Base-by-base conservation (phyloP, 2,888 invertebrate genomes). In the Neoascia interrupta region DNA sequence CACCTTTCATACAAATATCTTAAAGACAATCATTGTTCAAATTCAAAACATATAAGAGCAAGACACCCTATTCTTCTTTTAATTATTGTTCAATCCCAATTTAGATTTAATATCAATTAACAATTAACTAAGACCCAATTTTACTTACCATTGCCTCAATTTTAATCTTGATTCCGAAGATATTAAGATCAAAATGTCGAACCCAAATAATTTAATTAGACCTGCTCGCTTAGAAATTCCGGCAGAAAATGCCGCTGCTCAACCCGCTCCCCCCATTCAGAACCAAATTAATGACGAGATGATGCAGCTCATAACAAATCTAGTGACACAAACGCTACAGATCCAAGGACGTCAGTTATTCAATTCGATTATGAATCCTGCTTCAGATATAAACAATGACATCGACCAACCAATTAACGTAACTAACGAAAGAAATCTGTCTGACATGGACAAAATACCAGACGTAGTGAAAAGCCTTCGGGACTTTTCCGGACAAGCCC, bases 361-460 rank as follows among this genome's bases (percentile, higher is more conserved):
- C 8, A 37, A 36, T 8, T 64, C 64, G 15, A 28, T 64, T 28
- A 39, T 53, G 19, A 66, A 54, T 31, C 53, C 53, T 8, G 41
- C 64, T 5, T 64, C 53, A 10, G 64, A 64, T 16, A 64, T 64
- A 8, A 64, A 53, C 18, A 64, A 64, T 31, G 53, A 64, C 15
- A 23, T 53, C 4, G 64, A 53, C n/a, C 23, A 39, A 41, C 13
- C 53, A 2, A 66, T 54, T 5, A 54, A 43, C 39, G 10, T 18
- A 11, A 28, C 28, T 15, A 34, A 43, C 28, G 31, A 66, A 11
- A 10, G 11, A 28, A 39, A 56, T 6, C 26, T 56, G 2, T 39
- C 26, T 18, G 56, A 56, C 37, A 39, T 56, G 26, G 39, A 56
- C 39, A 56, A 26, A 13, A 36, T 56, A 19, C 56, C 41, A 18